Evolutionary conservation across 1,140 invertebrate species (phyloP), one percentile per base, ranked within the genome.

Genomic region (Mercenaria mercenaria): DNA sequence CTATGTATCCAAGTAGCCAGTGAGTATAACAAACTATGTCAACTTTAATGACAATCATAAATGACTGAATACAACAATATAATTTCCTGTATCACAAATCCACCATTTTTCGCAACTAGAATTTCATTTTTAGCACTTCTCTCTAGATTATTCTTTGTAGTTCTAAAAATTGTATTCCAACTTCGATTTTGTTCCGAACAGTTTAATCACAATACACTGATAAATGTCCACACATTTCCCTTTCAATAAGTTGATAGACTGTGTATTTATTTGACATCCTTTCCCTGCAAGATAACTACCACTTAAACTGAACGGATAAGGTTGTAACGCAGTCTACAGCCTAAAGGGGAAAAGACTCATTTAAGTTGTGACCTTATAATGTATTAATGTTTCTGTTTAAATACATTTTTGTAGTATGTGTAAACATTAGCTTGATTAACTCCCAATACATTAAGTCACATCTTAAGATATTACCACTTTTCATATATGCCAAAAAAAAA

Each of bases 321-420:
- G 43, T 15, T 79, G 76, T 52, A 79, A 79, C 76, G 56, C 76
- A 79, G 76, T 52, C 76, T 50, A 76, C 18, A 39, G 76, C 76
- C 76, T 79, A 34, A 56, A 79, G 76, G 76, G 50, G 76, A 79
- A 77, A 79, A 52, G 67, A 79, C 76, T 79, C 76, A 79, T 50
- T 79, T 15, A 59, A 79, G 43, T 52, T 50, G 6, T 50, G 76
- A 79, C 76, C 76, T 79, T 32, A 32, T 50, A 79, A 72, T 37
- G 34, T 67, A 23, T 67, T n/a, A 29, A 61, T 61, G 59, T 61
- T 23, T 61, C 4, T 61, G 59, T 8, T n/a, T n/a, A 6, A n/a
- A 10, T 29, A 61, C 20, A 61, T 29, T n/a, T 61, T n/a, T 61
- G 26, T n/a, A 61, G 23, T 29, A n/a, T n/a, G 26, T 29, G 20